Evolutionary conservation across 2,113 vertebrate species (phyloP).

Genomic region (Syngnathus floridae): DNA sequence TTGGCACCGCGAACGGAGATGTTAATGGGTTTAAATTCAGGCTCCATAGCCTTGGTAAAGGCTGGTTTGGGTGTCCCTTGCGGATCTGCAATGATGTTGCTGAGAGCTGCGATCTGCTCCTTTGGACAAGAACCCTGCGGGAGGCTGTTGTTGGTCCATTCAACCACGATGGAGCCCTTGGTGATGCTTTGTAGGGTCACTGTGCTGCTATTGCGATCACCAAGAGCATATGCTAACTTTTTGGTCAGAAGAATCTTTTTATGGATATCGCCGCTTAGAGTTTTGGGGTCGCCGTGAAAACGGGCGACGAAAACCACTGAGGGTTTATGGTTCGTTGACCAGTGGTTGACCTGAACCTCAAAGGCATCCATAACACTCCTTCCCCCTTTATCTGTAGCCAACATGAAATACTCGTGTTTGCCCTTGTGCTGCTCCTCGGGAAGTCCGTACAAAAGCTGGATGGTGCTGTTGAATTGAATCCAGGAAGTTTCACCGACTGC

Average conservation of each 20-base stretch:
- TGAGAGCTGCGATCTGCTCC: conserved; percentile 80
- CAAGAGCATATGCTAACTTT: conserved; percentile 84
- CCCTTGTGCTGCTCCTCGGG: conserved; percentile 79
- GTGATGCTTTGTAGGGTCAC: conserved; percentile 82
- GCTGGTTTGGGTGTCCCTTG: conserved; percentile 71
- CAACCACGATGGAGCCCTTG: conserved; percentile 85
- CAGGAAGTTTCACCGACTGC: conserved; percentile 80
- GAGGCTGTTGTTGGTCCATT: conserved; percentile 92
- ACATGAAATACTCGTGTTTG: conserved; percentile 90
- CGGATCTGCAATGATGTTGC: conserved; percentile 78
- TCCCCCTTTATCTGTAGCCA: conserved; percentile 87
- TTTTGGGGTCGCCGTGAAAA: conserved; percentile 79
- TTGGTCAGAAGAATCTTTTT: conserved; percentile 89
- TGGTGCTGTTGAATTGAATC: conserved; percentile 95
- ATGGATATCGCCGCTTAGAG: conserved; percentile 75
- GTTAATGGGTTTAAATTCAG: conserved; percentile 83
- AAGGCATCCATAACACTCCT: conserved; percentile 85
- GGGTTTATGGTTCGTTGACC: conserved; percentile 76
- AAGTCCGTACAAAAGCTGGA: conserved; percentile 90
- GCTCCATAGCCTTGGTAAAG: conserved; percentile 81
- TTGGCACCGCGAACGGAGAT: conserved; percentile 77
- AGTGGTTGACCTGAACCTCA: conserved; percentile 84
- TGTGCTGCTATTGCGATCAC: conserved; percentile 88
- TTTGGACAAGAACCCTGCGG: conserved; percentile 81
- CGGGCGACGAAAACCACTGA: conserved; percentile 82